Evolutionary conservation across 2,113 vertebrate species (phyloP).

Genomic region (Oenanthe melanoleuca): DNA sequence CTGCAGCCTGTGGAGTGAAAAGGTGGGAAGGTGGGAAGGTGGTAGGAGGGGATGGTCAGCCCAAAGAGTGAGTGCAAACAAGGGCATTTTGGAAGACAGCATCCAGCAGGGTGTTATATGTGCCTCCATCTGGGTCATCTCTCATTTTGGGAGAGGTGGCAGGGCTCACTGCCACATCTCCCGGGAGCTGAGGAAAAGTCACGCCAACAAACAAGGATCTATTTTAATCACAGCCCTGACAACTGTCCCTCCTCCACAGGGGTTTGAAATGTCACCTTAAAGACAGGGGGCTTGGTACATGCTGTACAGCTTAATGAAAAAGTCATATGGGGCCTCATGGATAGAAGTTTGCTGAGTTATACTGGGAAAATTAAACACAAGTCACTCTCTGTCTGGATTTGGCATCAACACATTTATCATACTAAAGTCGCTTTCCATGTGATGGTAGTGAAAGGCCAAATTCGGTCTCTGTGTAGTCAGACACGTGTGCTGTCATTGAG

Average conservation of each 20-base stretch:
- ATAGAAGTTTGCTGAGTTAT: not conserved
- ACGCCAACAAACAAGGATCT: constrained; percentile 5
- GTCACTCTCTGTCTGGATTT: not conserved
- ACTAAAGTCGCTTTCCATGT: not conserved
- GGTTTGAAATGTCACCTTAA: constrained; percentile 37
- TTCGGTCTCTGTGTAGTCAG: not conserved
- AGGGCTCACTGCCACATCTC: not conserved
- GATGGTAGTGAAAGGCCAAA: not conserved
- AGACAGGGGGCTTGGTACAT: constrained; percentile 32
- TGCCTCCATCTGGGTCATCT: not conserved
- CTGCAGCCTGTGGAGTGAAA: not conserved
- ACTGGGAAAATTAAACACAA: not conserved
- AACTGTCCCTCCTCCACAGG: not conserved
- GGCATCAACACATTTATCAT: not conserved
- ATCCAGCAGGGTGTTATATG: not conserved
- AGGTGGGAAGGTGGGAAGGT: not conserved
- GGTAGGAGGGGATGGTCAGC: fast-evolving
- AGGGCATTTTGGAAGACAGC: not conserved
- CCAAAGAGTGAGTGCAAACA: not conserved
- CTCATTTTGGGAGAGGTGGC: not conserved
- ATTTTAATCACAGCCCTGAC: constrained; percentile 34
- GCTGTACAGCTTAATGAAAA: constrained; percentile 36
- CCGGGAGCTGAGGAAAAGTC: not conserved
- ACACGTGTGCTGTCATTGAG: not conserved
- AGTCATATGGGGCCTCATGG: not conserved